phyloP scores from a whole-genome alignment of 30 jellyfish, hydroid and myxozoan genomes.

The Pseudorhiza aurosa region DNA sequence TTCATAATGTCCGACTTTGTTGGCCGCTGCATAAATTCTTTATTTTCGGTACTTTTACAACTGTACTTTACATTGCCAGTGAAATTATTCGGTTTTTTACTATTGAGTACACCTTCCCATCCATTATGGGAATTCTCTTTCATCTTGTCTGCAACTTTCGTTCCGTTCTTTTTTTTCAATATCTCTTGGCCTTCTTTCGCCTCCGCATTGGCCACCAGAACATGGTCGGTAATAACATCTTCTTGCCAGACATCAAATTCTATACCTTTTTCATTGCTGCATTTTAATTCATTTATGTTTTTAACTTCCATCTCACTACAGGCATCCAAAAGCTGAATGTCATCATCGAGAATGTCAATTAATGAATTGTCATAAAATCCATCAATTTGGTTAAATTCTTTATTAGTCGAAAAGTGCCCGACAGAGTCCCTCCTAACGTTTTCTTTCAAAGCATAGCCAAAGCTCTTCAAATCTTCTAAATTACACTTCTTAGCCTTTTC shows the following conservation, averaged over 20 bases:
- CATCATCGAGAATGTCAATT: neutral
- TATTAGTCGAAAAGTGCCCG: too few species aligned
- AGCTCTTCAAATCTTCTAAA: too few species aligned
- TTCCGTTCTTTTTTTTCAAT: neutral
- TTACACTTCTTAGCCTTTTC: too few species aligned
- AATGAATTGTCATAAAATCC: neutral
- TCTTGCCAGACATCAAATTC: neutral
- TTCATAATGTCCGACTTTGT: too few species aligned
- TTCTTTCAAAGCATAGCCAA: neutral
- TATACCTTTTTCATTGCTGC: neutral
- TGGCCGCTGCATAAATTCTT: too few species aligned
- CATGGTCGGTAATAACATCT: too few species aligned
- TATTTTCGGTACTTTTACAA: too few species aligned
- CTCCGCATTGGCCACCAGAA: neutral
- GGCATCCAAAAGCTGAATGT: neutral
- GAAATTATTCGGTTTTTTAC: too few species aligned
- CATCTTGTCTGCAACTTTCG: neutral
- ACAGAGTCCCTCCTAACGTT: too few species aligned
- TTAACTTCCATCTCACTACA: neutral
- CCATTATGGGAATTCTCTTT: neutral
- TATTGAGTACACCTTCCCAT: neutral
- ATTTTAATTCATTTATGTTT: neutral
- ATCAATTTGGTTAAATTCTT: too few species aligned
- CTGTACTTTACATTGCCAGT: too few species aligned
- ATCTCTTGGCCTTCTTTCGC: neutral